These are phyloP conservation scores for Gasterosteus aculeatus DNA, from an alignment of 2,113 vertebrate genomes.

Conservation along the genomic window DNA sequence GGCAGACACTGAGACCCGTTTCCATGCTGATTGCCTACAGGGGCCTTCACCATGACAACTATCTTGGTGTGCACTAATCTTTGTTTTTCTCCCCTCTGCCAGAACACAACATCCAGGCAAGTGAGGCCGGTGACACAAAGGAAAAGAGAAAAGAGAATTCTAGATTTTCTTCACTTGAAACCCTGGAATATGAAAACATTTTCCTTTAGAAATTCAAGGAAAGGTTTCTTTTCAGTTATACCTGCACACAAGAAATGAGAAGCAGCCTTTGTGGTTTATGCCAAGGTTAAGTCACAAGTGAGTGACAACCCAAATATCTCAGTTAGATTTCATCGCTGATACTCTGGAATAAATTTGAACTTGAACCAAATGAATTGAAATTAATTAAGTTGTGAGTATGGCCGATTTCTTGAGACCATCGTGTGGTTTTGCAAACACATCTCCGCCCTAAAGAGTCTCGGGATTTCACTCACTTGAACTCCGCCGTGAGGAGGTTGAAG, in stretches of 20 bases:
- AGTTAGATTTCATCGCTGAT: not conserved
- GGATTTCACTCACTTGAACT: slow-evolving; percentile 88
- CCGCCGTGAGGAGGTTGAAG: slow-evolving; percentile 95
- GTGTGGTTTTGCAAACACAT: not conserved
- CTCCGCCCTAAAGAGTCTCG: not conserved
- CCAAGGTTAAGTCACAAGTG: slow-evolving; percentile 15
- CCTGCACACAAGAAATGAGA: slow-evolving; percentile 32
- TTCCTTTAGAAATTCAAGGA: slow-evolving; percentile 51
- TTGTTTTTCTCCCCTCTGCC: slow-evolving; percentile 33
- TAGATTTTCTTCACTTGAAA: slow-evolving; percentile 47
- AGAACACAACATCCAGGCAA: slow-evolving; percentile 37
- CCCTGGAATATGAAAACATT: slow-evolving; percentile 52
- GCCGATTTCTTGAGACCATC: not conserved
- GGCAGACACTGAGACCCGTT: slow-evolving; percentile 33
- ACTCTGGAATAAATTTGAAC: not conserved
- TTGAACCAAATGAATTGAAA: not conserved
- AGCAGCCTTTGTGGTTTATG: slow-evolving; percentile 37
- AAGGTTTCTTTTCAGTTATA: slow-evolving; percentile 37
- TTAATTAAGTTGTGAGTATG: not conserved
- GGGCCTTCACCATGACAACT: slow-evolving; percentile 31
- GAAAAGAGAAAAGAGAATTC: not conserved
- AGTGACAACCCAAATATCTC: slow-evolving; percentile 2
- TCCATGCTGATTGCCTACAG: slow-evolving; percentile 46
- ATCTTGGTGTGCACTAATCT: slow-evolving; percentile 27
- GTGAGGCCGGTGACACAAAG: slow-evolving; percentile 1